phyloP scores from a whole-genome alignment of 1,140 invertebrate genomes.

The Calliphora vicina region DNA sequence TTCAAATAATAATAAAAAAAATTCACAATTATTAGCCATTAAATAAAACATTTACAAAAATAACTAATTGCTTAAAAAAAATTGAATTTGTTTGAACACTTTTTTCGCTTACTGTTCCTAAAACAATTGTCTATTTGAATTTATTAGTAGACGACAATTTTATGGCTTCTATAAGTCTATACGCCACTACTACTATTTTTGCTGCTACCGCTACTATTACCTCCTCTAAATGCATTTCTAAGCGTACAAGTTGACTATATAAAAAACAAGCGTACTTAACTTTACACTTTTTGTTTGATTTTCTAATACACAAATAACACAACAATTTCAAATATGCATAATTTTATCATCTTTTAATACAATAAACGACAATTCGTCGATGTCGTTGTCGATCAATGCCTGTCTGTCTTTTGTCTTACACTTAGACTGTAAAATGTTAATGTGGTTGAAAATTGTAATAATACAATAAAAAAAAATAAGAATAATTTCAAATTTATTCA shows the following conservation, averaged over 20 bases:
- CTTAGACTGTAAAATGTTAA: background rate
- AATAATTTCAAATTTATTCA: background rate
- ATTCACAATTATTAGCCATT: background rate
- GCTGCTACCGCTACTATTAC: background rate
- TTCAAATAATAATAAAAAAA: background rate
- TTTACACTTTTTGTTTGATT: background rate
- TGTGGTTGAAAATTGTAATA: background rate
- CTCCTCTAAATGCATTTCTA: constrained; percentile 2
- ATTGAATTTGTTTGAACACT: background rate
- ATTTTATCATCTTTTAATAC: background rate
- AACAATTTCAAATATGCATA: background rate
- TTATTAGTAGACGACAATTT: constrained; percentile 8
- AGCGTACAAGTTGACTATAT: background rate
- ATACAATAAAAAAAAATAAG: background rate
- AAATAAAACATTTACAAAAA: background rate
- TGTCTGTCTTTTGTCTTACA: constrained; percentile 6
- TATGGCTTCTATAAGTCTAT: background rate
- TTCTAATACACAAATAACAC: background rate
- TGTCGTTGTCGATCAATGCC: background rate
- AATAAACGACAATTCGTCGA: background rate
- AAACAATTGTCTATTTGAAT: background rate
- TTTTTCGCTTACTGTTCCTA: background rate
- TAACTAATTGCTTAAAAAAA: too few relatives aligned
- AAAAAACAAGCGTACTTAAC: background rate
- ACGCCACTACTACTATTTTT: background rate